Evolutionary conservation across 2,797 vertebrate species (phyloP), one percentile per base, ranked within the genome.

Genomic region (Lithobates pipiens): DNA sequence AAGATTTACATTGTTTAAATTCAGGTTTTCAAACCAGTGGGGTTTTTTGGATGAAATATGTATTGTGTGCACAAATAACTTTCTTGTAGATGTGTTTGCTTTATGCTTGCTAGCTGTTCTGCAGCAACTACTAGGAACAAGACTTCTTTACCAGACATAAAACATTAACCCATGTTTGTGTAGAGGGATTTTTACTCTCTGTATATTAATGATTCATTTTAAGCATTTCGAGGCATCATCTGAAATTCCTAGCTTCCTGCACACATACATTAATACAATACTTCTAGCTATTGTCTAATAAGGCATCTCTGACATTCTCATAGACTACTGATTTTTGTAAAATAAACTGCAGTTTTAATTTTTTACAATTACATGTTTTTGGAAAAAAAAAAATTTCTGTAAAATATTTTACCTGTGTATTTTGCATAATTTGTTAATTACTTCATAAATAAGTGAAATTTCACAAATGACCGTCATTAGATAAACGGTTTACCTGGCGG

Each of bases 1-100:
- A 93, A 95, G 93, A 93, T 92, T 94, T 92, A 94, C 95, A 90
- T 94, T 92, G 91, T 89, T 93, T 92, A 91, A 92, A 94, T 94
- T 92, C 88, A 88, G 88, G 86, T 89, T 91, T 88, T 57, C 89
- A 90, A 92, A 92, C 88, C 86, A 81, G 42, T 87, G 85, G 23
- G 4, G 88, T 78, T 86, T 86, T 78, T 86, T 85, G 84, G 87
- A 89, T 91, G 89, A 75, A 91, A 93, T 91, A 92, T 91, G 91
- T 89, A 88, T 76, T 34, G 80, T 81, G 54, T 74, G 85, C 89
- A 88, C 93, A 93, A 93, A 94, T 94, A 94, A 93, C 91, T 93
- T 93, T 91, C 83, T 89, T 87, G 46, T 85, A 88, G 89, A 72
- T 89, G 80, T 77, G 15, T 87, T 88, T 90, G 88, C 88, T 90